Base-by-base conservation (phyloP, 2,113 vertebrate genomes). In the Chrysochloris asiatica region DNA sequence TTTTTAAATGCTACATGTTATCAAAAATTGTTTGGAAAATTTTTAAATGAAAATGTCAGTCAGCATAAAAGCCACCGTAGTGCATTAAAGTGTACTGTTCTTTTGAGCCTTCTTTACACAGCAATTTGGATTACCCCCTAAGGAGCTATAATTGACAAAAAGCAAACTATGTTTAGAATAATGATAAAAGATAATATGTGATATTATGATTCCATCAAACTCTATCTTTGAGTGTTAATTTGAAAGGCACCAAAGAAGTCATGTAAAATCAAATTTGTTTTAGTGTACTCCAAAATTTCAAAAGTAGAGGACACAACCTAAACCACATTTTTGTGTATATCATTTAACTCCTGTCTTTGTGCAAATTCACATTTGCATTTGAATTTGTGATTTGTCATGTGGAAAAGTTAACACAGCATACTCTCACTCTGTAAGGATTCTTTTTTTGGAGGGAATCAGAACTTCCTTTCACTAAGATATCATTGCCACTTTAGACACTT, bases 111-210 rank as follows among this genome's bases (percentile, higher is more conserved):
- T 82, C 75, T 93, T 83, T 83, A 86, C 61, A 72, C 7, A 72
- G 52, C 2, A 11, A 24, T 89, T 95, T 88, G 21, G 10, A 89
- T 72, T 93, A n/a, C 52, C 47, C 80, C 61, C 85, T 86, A 78
- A 89, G 28, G 76, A 86, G 50, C 89, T 56, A 56, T 89, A 95
- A 92, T 83, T 85, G 85, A 81, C n/a, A n/a, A 93, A 93, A 89
- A 82, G 61, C 52, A 93, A 91, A 93, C 85, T 63, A 56, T 21
- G 11, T 77, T 93, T 93, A 86, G 76, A 91, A 50, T 91, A 93
- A 89, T 78, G 76, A 95, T 77, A 82, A 82, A 85, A 86, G 41
- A 77, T 77, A 93, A 93, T 89, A 72, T 83, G 52, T 19, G 36
- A 93, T 86, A 90, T 92, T 82, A 90, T 61, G 36, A 73, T 83